Base-by-base conservation (phyloP, 92 coral and sea anemone genomes). In the Paragorgia papillata region DNA sequence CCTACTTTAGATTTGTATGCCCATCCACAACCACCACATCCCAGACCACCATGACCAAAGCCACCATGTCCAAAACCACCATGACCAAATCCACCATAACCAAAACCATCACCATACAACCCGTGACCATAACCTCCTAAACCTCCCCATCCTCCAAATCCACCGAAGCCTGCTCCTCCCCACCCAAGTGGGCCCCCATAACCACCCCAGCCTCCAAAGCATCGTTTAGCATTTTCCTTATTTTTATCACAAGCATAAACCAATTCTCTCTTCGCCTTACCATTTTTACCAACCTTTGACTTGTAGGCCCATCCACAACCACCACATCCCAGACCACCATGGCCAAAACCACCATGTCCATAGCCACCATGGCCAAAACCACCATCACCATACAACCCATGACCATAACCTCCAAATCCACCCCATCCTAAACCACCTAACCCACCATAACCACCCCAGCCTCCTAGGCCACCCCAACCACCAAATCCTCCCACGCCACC, bases 181-280 rank as follows among this genome's bases (percentile, higher is more conserved):
- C 58, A 22, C 15, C 60, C 60, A 28, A n/a, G 10, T 74, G 50
- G 61, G 3, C 86, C 85, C 35, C 75, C 69, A 1, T 44, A 44
- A 62, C 89, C 84, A 8, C 90, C 87, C 3, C n/a, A 48, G 2
- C 84, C 83, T 4, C 87, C 86, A 34, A 51, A 63, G 17, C 86
- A 83, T 22, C 62, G 62, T 28, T 56, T 51, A 17, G 20, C 17
- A n/a, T 51, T 56, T 5, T 21, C 33, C 62, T 56, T 56, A 56
- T 56, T 56, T 18, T 56, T 56, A 56, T 56, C 62, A 56, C 62
- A 56, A 56, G 62, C 62, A 15, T 56, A 56, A 43, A 19, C 69
- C 58, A 14, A 65, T 75, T 30, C 81, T 37, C n/a, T 64, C 76
- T 25, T n/a, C 44, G 33, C 73, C 85, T 19, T 43, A 59, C 37